Conservation (phyloP, 2,113 vertebrate genomes). For the Cyprinodon brontotheroides region DNA sequence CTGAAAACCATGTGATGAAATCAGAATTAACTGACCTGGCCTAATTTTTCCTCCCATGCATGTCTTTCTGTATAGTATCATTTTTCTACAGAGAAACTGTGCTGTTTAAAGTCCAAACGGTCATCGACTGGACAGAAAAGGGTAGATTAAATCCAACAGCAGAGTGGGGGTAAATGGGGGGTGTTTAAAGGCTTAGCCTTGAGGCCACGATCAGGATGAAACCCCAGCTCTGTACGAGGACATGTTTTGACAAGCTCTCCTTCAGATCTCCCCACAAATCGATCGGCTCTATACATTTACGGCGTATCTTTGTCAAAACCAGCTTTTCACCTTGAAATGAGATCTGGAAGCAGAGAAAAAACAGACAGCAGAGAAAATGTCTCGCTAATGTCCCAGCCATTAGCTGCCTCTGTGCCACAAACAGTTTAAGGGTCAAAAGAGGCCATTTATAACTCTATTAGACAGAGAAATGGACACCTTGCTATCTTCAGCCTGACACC, state of each 20-base stretch:
- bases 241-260: slow-evolving; percentile 34
- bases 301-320: slow-evolving; percentile 44
- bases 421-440: slow-evolving; percentile 60
- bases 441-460: slow-evolving; percentile 59
- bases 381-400: slow-evolving; percentile 10
- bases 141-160: slow-evolving; percentile 12
- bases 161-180: background rate
- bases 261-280: slow-evolving; percentile 38
- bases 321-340: slow-evolving; percentile 59
- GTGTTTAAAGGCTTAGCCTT: slow-evolving; percentile 4
- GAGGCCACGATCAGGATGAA: slow-evolving; percentile 20
- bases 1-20: no score
- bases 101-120: background rate
- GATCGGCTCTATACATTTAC: slow-evolving; percentile 40
- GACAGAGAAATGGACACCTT: slow-evolving; percentile 55
- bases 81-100: background rate
- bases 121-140: background rate
- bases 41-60: no score
- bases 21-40: no score
- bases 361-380: slow-evolving; percentile 36
- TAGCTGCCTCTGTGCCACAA: slow-evolving; percentile 30
- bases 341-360: slow-evolving; percentile 54
- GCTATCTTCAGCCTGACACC: slow-evolving; percentile 42
- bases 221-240: slow-evolving; percentile 17
- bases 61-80: no score